phyloP scores from a whole-genome alignment of 2,113 vertebrate species.

The Promerops cafer region DNA sequence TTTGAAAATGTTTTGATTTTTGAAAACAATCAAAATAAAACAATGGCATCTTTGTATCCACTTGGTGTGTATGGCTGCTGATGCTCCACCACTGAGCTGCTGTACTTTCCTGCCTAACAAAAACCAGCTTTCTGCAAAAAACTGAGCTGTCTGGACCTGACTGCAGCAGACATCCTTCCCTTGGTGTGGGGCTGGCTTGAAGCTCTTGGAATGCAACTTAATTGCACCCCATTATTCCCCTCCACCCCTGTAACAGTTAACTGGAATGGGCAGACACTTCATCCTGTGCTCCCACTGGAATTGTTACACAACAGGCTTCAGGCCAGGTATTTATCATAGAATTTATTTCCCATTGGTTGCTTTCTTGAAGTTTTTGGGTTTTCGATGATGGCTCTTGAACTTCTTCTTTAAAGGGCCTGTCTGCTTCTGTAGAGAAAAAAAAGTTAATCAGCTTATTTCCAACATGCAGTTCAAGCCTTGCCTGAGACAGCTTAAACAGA shows the following conservation, averaged over 20 bases:
- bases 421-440: constrained; percentile 48
- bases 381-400: constrained; percentile 26
- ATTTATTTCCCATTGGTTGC: neutral
- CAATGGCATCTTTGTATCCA: constrained; percentile 69
- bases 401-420: constrained; percentile 51
- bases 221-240: fast-evolving
- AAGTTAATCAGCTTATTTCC: neutral
- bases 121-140: neutral
- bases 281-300: neutral
- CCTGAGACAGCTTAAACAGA: neutral
- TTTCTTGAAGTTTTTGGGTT: constrained; percentile 42
- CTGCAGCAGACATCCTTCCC: neutral
- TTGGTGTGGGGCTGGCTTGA: neutral
- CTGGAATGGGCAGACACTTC: neutral
- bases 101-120: neutral
- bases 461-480: neutral
- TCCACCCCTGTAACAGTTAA: neutral
- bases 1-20: constrained; percentile 75
- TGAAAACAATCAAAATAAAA: constrained; percentile 76
- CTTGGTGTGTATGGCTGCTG: neutral
- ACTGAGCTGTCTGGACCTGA: neutral
- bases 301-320: neutral
- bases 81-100: neutral
- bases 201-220: neutral
- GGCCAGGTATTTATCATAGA: neutral